Base-by-base conservation (phyloP, 1,140 invertebrate genomes). In the Procambarus virginalis region DNA sequence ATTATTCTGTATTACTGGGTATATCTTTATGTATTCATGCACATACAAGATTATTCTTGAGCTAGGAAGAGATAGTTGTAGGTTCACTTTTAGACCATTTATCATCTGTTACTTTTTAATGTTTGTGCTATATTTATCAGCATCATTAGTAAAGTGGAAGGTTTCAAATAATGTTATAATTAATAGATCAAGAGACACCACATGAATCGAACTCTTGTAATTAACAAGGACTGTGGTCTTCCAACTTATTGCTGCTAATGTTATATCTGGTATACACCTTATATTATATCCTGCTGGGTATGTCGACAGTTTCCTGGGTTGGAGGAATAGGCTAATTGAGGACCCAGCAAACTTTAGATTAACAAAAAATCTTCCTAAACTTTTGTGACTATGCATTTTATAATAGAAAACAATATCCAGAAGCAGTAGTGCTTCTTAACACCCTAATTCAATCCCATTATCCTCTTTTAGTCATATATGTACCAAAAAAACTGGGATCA, bases 361-460 rank as follows among this genome's bases (percentile, higher is more conserved):
- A 73, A 4, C 68, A 6, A 73, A 73, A 73, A 73, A 8, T 73
- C 68, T 73, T 73, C 68, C 20, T 73, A 73, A 78, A 78, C 76
- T 78, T 78, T 78, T 78, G 76, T 78, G 76, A 78, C 76, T 78
- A 78, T 78, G 76, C 76, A 78, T 78, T 49, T 6, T 78, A 49
- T 48, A 49, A 12, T 78, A 78, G 76, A 49, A 46, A 46, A 55
- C 12, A 55, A 45, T 48, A 20, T 49, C 49, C 20, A 49, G 12
- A 20, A 49, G 17, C 76, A 48, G 46, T 78, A 46, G 51, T 55
- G 51, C 51, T 34, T 34, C 34, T 55, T 9, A 55, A 55, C 51
- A 55, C 34, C 34, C 12, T 55, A 55, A 55, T 55, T 55, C 8
- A 55, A 55, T 55, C 51, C 51, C 12, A 55, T 5, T 4, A 3